Base-by-base conservation (phyloP, 2,797 vertebrate genomes). In the Dryobates pubescens region DNA sequence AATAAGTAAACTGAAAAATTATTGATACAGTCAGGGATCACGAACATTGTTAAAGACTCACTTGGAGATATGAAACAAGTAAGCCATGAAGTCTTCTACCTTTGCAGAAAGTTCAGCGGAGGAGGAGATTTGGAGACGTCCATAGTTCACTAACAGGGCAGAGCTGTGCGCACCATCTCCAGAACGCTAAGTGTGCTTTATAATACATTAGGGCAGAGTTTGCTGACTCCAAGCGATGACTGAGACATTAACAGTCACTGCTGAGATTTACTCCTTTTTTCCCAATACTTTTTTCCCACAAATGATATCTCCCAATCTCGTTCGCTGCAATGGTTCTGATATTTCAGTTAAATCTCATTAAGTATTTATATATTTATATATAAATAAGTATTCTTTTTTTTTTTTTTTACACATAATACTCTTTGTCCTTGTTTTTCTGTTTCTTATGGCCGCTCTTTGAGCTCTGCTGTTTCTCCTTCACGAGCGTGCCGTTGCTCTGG, bases 391-490 rank as follows among this genome's bases (percentile, higher is more conserved):
- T 97, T 95, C 87, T 95, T 98, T 94, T 38, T 38, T 38, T 98
- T 97, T 99, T 45, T 45, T 61, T 98, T 97, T 99, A 99, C 98
- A 99, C 99, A 92, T 99, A 99, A 96, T 99, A 99, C 96, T 99
- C 99, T 97, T 99, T 99, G 98, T 99, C 99, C 98, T 99, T 99
- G 97, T 99, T 99, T 98, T 99, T 99, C 97, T 99, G 99, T 97
- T 99, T 99, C 98, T 99, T 99, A 97, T 98, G 98, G 97, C 98
- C 97, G 53, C 98, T 98, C 98, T 99, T 99, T 65, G 98, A 97
- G 97, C 98, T 98, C 97, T 98, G 98, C 88, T 98, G 96, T 97
- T 99, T 99, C 98, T 99, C 99, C 98, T 99, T 99, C 97, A 99
- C 90, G 93, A 99, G 98, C 83, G 98, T 98, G 95, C 99, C 99